Evolutionary conservation across 1,140 invertebrate species (phyloP), one percentile per base, ranked within the genome.

Genomic region (Acromyrmex charruanus): DNA sequence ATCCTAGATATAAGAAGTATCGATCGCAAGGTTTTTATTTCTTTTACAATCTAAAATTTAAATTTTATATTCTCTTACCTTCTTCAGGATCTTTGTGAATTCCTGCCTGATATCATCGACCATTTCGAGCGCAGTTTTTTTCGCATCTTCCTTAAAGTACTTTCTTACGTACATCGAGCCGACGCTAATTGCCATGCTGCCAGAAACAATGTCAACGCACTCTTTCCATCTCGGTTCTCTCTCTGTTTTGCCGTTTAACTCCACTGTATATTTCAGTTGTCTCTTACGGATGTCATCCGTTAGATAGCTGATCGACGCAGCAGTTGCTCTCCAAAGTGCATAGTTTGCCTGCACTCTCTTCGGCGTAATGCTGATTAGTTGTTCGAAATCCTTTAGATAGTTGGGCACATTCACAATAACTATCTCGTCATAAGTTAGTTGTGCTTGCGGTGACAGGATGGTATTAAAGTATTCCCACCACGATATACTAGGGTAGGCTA

Each of bases 221-320:
- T 98, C 97, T 95, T 98, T 98, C 98, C 98, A 98, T n/a, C 98
- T 95, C 2, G 97, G 96, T 91, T 98, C 97, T 44, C 97, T 93
- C 88, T 97, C 97, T 0, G 96, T 97, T 88, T 97, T 97, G 0
- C 98, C 98, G 28, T 97, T 97, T 0, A 98, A 92, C 0, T 96
- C 97, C 0, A 97, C 97, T 18, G 96, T 96, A 93, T 98, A 98
- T 53, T 97, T 95, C 51, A 98, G 95, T 91, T 97, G 97, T 3
- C 97, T 94, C 63, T 97, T 96, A 1, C 97, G 95, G 77, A 98
- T 96, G 18, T 96, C 95, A 71, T 98, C 97, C 1, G 96, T 97
- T 53, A 99, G 94, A 92, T 98, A 98, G 9, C 96, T 97, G 3
- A 98, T 96, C 0, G 97, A 97, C 18, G 97, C 96, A 0, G 96